phyloP scores from a whole-genome alignment of 1,140 invertebrate genomes.

The Megathymus violae region DNA sequence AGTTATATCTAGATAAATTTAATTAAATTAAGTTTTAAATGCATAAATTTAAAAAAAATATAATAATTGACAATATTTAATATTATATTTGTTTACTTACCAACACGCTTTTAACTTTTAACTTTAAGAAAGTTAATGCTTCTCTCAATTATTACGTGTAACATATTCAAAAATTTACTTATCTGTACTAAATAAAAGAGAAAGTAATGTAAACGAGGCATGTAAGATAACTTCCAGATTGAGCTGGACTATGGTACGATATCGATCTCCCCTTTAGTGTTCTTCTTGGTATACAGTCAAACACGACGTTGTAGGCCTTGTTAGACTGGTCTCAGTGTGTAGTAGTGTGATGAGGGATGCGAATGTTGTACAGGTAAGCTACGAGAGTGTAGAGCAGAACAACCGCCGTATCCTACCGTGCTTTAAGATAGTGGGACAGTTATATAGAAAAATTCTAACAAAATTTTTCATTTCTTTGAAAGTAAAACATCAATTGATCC shows the following conservation, averaged over 20 bases:
- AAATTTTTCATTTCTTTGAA: too few species aligned
- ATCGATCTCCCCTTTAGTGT: conserved; percentile 33
- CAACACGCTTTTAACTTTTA: too few species aligned
- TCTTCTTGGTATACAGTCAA: conserved; percentile 10
- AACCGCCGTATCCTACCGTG: conserved; percentile 41
- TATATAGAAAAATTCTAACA: conserved; percentile 48
- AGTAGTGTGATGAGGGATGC: conserved; percentile 48
- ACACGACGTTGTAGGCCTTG: conserved; percentile 33
- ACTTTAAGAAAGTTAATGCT: too few species aligned
- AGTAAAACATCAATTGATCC: too few species aligned
- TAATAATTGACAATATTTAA: too few species aligned
- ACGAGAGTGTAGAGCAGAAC: conserved; percentile 48
- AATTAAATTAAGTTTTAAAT: too few species aligned
- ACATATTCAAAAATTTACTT: neutral
- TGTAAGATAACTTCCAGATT: conserved; percentile 21
- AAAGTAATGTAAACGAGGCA: conserved; percentile 47
- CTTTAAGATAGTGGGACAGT: conserved; percentile 42
- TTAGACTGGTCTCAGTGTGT: conserved; percentile 32
- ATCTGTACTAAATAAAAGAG: conserved; percentile 31
- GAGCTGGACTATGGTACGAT: conserved; percentile 26
- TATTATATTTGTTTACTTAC: too few species aligned
- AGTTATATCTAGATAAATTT: too few species aligned
- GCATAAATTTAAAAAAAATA: too few species aligned
- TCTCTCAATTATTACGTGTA: too few species aligned
- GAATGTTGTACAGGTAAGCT: conserved; percentile 47